Evolutionary conservation across 1,140 invertebrate species (phyloP).

Genomic region (Drosophila elegans): DNA sequence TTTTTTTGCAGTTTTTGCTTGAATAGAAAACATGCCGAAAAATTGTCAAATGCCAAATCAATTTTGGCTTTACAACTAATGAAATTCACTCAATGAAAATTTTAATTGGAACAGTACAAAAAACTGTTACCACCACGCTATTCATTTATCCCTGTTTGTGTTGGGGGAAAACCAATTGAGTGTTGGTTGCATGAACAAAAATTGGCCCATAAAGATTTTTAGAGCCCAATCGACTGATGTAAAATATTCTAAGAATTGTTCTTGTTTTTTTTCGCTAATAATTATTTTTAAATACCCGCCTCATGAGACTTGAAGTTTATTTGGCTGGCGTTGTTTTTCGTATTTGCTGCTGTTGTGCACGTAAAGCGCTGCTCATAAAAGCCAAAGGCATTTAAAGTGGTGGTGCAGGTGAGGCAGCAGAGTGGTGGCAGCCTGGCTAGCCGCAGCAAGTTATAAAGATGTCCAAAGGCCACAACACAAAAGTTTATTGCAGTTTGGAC

Average conservation of each 20-base stretch:
- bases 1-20: slow-evolving; percentile 16
- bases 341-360: slow-evolving; percentile 10
- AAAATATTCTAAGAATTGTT: slow-evolving; percentile 16
- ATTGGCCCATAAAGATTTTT: slow-evolving; percentile 54
- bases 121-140: slow-evolving; percentile 9
- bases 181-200: slow-evolving; percentile 28
- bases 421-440: slow-evolving; percentile 40
- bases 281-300: slow-evolving; percentile 35
- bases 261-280: background rate
- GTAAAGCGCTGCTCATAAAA: slow-evolving; percentile 38
- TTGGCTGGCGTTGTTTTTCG: slow-evolving; percentile 21
- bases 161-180: slow-evolving; percentile 49
- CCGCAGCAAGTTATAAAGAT: slow-evolving; percentile 69
- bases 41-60: slow-evolving; percentile 33
- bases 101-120: slow-evolving; percentile 48
- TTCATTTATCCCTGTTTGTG: slow-evolving; percentile 18
- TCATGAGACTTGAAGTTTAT: slow-evolving; percentile 22
- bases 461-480: slow-evolving; percentile 67
- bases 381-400: slow-evolving; percentile 57
- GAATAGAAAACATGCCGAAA: slow-evolving; percentile 14
- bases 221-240: slow-evolving; percentile 27
- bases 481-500: slow-evolving; percentile 61
- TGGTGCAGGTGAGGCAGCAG: background rate
- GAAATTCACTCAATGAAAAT: slow-evolving; percentile 38
- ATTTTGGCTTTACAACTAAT: slow-evolving; percentile 49